Conservation (phyloP, 2,797 vertebrate genomes). For the Oryzias sinensis region DNA sequence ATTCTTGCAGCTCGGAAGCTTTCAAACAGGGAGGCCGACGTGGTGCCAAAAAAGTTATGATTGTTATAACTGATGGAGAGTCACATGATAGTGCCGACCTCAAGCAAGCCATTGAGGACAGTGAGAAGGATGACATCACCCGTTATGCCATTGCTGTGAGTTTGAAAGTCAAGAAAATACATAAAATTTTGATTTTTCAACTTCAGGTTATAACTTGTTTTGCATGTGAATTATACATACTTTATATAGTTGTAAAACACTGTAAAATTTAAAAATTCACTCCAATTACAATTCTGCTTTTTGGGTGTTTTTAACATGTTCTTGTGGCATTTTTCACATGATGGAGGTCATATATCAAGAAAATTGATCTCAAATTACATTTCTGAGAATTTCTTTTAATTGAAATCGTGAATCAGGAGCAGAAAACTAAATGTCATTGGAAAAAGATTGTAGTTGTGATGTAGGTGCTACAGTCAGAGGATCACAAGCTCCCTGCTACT, state of each 20-base stretch:
- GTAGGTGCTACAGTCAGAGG: no score
- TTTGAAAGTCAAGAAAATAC: slow-evolving; percentile 24
- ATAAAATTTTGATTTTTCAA: slow-evolving; percentile 14
- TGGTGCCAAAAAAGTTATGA: slow-evolving; percentile 98
- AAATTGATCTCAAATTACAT: no score
- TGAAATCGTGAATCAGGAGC: no score
- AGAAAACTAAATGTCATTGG: no score
- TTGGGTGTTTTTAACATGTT: no score
- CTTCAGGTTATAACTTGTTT: slow-evolving; percentile 19
- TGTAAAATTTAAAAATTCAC: no score
- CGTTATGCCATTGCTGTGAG: slow-evolving; percentile 96
- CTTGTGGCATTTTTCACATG: no score
- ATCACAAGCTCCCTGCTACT: no score
- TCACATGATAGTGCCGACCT: slow-evolving; percentile 95
- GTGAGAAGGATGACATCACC: slow-evolving; percentile 93
- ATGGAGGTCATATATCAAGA: no score
- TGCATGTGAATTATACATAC: slow-evolving; percentile 23
- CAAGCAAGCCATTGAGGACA: slow-evolving; percentile 91
- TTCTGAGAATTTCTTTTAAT: no score
- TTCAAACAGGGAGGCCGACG: slow-evolving; percentile 95
- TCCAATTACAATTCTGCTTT: no score
- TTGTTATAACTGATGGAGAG: slow-evolving; percentile 98
- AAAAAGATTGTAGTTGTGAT: no score
- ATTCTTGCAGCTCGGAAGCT: slow-evolving; percentile 85
- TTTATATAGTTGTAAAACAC: slow-evolving; percentile 22